Evolutionary conservation across 2,113 vertebrate species (phyloP), one percentile per base, ranked within the genome.

Genomic region (Spermophilus dauricus): DNA sequence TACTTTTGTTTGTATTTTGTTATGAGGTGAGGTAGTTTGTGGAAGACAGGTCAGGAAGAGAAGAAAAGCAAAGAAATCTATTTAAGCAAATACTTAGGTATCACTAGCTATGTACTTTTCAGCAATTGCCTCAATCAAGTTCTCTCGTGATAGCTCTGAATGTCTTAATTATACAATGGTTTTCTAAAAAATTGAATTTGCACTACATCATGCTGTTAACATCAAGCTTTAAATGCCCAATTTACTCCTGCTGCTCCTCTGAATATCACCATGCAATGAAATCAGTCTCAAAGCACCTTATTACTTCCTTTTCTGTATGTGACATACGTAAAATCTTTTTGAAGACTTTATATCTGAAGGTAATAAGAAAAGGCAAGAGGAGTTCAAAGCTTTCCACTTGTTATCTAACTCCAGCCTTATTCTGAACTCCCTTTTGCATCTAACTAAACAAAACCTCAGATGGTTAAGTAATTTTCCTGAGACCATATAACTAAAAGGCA

Each of bases 381-480:
- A 17, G 22, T 20, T 90, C 10, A 82, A 34, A 69, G 51, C 24
- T 69, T 48, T 69, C 81, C 65, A 30, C 4, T 5, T 70, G 42
- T 96, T 58, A 53, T 9, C 14, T 61, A 86, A 93, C 78, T 83
- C 72, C 17, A 78, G 82, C 18, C 34, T 48, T 78, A 87, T 12
- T 87, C 45, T 80, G n/a, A 81, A 80, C 42, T 89, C 58, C 42
- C 72, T 63, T 73, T 80, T 42, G 95, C 28, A 94, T 53, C 67
- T 63, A 96, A 89, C 95, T 22, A 67, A 90, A 94, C 37, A 72
- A 73, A 83, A 94, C 12, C 61, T 94, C 63, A 69, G 53, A 95
- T 58, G 76, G 37, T 78, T 42, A 70, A 39, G 86, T 75, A 53
- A 88, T 39, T 22, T 85, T 30, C 58, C 58, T 1, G 12, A 14